Base-by-base conservation (phyloP, 1,140 invertebrate genomes). In the Drosophila teissieri region DNA sequence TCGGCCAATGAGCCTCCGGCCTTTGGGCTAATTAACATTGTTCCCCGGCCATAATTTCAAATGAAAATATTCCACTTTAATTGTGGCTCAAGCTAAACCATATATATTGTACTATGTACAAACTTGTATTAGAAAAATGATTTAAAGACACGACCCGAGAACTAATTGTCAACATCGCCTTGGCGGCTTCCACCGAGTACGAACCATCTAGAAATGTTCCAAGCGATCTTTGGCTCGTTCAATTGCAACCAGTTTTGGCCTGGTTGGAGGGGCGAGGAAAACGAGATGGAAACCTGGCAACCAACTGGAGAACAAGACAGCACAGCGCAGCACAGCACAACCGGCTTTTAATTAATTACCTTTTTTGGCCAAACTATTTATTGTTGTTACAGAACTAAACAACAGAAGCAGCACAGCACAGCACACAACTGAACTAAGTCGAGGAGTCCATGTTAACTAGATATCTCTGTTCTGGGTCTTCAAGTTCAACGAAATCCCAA, bases 311-410 rank as follows among this genome's bases (percentile, higher is more conserved):
- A 67, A 63, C 67, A 73, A 68, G 49, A 65, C 76, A 61, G 2
- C n/a, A 60, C 56, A 49, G 7, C 27, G 1, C 27, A 31, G 27
- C 27, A 1, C 27, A 31, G 55, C 55, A 64, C 72, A 86, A 89
- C 84, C 84, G 84, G 84, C 84, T 89, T 89, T 89, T 89, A 89
- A 89, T 89, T 89, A 89, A 89, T 89, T 89, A 76, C 84, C 84
- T 89, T 89, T 86, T 89, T 89, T 89, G 82, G 80, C 73, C 73
- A 89, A 89, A 89, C 84, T 89, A 89, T 89, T 89, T 89, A 82
- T 84, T 84, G 73, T 89, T 70, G 76, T 62, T 46, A 44, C 60
- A 74, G 57, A 67, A 31, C 52, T 52, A 60, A 45, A 48, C 31
- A 31, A 8, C 27, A 31, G 24, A 4, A 24, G n/a, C 27, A 31